Evolutionary conservation across 2,888 invertebrate genomes (phyloP).

Genomic region (Lasioglossum villosulum): DNA sequence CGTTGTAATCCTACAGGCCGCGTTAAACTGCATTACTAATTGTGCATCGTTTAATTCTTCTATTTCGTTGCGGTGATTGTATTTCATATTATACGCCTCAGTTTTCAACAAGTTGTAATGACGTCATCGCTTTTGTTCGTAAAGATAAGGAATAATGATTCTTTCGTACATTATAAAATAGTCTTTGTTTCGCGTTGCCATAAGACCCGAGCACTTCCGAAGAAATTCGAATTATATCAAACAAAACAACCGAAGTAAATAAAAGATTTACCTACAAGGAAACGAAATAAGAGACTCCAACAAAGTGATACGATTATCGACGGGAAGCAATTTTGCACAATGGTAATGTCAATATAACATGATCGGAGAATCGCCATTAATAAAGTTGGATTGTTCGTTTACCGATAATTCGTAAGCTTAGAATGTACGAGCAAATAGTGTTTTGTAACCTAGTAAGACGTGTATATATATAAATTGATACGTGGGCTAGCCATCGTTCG

Average conservation of each 20-base stretch:
- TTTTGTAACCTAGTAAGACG: conserved; percentile 43
- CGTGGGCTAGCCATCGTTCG: conserved; percentile 52
- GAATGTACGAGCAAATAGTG: conserved; percentile 12
- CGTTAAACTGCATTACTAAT: conserved; percentile 43
- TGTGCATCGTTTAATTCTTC: background rate
- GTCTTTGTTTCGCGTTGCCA: background rate
- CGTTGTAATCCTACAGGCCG: conserved; percentile 53
- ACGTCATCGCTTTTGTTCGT: conserved; percentile 42
- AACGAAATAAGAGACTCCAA: background rate
- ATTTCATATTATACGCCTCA: background rate
- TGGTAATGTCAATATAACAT: conserved; percentile 34
- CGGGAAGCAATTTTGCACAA: conserved; percentile 22
- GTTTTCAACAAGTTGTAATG: conserved; percentile 27
- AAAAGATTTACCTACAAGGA: background rate
- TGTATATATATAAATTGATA: conserved; percentile 58
- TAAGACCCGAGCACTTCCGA: background rate
- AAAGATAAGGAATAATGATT: conserved; percentile 18
- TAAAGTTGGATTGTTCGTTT: background rate
- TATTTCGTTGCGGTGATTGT: background rate
- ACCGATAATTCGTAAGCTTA: background rate
- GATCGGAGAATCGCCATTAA: conserved; percentile 5
- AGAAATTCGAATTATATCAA: background rate
- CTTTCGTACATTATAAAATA: background rate
- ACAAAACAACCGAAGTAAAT: background rate
- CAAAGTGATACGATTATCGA: conserved; percentile 33